Conservation (phyloP, 2,113 vertebrate species). For the Cyprinodon variegatus region DNA sequence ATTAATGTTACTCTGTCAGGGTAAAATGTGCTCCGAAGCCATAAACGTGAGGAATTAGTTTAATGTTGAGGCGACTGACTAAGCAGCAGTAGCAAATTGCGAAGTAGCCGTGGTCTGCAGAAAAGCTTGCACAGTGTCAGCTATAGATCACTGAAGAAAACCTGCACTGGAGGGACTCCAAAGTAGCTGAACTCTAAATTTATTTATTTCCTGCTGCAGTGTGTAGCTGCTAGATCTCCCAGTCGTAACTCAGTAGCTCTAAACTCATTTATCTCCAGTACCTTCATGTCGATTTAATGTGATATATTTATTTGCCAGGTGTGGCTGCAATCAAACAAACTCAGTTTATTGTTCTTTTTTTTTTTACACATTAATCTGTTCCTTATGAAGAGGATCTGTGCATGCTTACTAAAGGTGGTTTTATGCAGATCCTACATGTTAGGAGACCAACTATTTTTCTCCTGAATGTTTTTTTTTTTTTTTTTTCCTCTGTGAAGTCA, state of each 20-base stretch:
- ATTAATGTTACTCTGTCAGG: constrained; percentile 14
- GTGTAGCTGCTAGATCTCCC: neutral
- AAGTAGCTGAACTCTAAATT: neutral
- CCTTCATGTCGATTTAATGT: too few species aligned
- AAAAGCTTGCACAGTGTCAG: constrained; percentile 48
- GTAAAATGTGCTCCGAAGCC: constrained; percentile 43
- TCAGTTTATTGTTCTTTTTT: too few species aligned
- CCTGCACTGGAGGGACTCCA: constrained; percentile 2
- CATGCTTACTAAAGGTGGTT: too few species aligned
- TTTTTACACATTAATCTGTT: too few species aligned
- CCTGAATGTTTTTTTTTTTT: neutral
- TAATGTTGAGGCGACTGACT: constrained; percentile 65
- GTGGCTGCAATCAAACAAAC: too few species aligned
- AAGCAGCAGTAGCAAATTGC: constrained; percentile 44
- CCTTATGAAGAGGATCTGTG: too few species aligned
- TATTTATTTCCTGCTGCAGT: neutral
- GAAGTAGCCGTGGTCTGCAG: constrained; percentile 49
- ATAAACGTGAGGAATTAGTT: constrained; percentile 53
- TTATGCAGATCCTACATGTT: too few species aligned
- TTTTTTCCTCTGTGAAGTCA: neutral
- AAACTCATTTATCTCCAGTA: too few species aligned
- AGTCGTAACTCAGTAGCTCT: too few species aligned
- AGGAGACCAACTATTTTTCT: neutral
- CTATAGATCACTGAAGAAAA: constrained; percentile 38
- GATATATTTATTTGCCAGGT: too few species aligned